Conservation (phyloP, 2,888 invertebrate species). For the Chloroclysta siterata region DNA sequence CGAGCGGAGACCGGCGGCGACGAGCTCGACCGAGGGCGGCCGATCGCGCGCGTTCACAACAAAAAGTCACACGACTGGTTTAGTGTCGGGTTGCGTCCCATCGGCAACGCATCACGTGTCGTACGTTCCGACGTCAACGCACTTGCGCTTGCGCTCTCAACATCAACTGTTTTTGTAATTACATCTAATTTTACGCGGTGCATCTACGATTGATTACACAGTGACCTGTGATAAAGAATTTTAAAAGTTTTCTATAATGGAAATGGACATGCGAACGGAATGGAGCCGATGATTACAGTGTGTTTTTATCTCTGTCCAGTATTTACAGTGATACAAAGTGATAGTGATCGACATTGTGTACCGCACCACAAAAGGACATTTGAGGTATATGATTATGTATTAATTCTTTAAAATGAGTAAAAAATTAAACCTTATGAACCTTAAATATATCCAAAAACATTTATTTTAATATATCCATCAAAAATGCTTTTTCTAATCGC, state of each 20-base stretch:
- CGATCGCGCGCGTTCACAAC: slow-evolving; percentile 78
- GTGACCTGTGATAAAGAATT: slow-evolving; percentile 74
- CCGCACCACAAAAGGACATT: slow-evolving; percentile 71
- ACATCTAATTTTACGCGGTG: slow-evolving; percentile 52
- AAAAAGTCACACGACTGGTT: slow-evolving; percentile 83
- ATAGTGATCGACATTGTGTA: slow-evolving; percentile 81
- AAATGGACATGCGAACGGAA: slow-evolving; percentile 78
- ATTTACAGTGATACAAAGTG: slow-evolving; percentile 80
- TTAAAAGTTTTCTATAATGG: slow-evolving; percentile 50
- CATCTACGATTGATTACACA: slow-evolving; percentile 44
- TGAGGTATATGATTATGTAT: slow-evolving; percentile 63
- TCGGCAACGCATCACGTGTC: slow-evolving; percentile 80
- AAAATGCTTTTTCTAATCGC: too few relatives aligned
- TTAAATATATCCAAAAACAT: too few relatives aligned
- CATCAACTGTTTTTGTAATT: slow-evolving; percentile 69
- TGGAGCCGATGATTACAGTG: slow-evolving; percentile 82
- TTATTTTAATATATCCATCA: too few relatives aligned
- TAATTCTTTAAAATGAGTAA: background rate
- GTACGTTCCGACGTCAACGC: slow-evolving; percentile 55
- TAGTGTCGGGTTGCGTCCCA: slow-evolving; percentile 86
- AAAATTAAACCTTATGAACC: background rate
- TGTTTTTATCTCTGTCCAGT: slow-evolving; percentile 70
- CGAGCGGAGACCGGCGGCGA: slow-evolving; percentile 56
- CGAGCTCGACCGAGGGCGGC: slow-evolving; percentile 70
- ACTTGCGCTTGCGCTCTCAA: slow-evolving; percentile 75